Conservation (phyloP, 2,888 invertebrate genomes). For the Ichneumon xanthorius region DNA sequence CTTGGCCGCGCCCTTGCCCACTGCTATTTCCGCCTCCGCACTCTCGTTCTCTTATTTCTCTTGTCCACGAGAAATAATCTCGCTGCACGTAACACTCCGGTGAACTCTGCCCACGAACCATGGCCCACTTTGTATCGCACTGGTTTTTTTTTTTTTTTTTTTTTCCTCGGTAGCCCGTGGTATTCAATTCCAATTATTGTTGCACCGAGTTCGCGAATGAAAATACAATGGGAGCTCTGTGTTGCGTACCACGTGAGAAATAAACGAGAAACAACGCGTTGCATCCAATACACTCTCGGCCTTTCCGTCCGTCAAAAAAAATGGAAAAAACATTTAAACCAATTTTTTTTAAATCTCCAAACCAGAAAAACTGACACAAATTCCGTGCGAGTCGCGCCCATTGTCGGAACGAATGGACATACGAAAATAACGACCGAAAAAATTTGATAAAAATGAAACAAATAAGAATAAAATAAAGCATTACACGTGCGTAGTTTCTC, state of each 20-base stretch:
- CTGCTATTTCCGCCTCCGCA: background rate
- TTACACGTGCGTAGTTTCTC: background rate
- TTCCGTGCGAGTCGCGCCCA: background rate
- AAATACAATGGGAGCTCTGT: background rate
- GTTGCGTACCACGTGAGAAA: background rate
- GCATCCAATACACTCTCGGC: background rate
- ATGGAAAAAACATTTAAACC: background rate
- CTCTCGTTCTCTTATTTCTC: slow-evolving; percentile 1
- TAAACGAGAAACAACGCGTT: background rate
- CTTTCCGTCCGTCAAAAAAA: background rate
- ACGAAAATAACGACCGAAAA: background rate
- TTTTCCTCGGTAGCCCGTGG: background rate
- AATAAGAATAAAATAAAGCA: background rate
- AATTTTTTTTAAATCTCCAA: background rate
- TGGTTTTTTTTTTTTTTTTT: no score
- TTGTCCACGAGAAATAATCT: background rate
- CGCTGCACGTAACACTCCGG: background rate
- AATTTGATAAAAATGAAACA: background rate
- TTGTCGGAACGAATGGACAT: slow-evolving; percentile 31
- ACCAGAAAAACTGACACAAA: background rate
- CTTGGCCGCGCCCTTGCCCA: background rate
- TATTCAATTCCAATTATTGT: slow-evolving; percentile 4
- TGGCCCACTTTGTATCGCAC: background rate
- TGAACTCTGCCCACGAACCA: background rate
- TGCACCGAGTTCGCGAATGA: background rate